Conservation (phyloP, 2,888 invertebrate species). For the Nemapogon koenigi region DNA sequence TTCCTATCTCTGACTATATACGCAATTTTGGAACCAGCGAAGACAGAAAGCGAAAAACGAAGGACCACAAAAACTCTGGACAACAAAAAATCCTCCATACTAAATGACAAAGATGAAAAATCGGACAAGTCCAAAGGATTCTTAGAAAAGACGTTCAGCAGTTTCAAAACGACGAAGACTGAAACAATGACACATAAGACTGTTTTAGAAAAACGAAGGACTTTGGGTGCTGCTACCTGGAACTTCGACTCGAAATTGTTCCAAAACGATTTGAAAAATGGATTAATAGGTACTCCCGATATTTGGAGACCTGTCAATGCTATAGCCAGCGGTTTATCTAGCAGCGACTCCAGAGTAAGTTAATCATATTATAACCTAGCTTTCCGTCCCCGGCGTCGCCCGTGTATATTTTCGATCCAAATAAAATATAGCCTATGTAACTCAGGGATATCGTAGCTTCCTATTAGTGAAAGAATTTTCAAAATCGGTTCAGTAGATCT, state of each 20-base stretch:
- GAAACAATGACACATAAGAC: slow-evolving; percentile 53
- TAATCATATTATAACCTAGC: not conserved
- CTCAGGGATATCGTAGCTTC: too few relatives aligned
- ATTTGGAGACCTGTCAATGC: slow-evolving; percentile 73
- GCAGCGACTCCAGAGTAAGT: slow-evolving; percentile 60
- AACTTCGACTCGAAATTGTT: slow-evolving; percentile 71
- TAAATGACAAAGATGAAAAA: slow-evolving; percentile 47
- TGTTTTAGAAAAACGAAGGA: slow-evolving; percentile 67
- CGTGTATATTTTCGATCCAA: too few relatives aligned
- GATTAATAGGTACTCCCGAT: slow-evolving; percentile 70
- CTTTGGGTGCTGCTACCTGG: slow-evolving; percentile 73
- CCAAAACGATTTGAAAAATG: slow-evolving; percentile 65
- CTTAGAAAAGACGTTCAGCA: slow-evolving; percentile 55
- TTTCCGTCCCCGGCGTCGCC: too few relatives aligned
- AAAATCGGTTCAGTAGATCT: too few relatives aligned
- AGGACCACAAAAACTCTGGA: slow-evolving; percentile 39
- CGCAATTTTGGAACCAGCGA: slow-evolving; percentile 68
- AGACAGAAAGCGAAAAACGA: slow-evolving; percentile 40
- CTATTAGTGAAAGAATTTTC: too few relatives aligned
- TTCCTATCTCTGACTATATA: slow-evolving; percentile 74
- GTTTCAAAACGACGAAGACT: slow-evolving; percentile 49
- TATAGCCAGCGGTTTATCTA: slow-evolving; percentile 67
- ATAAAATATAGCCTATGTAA: too few relatives aligned
- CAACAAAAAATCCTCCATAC: slow-evolving; percentile 35
- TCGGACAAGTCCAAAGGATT: slow-evolving; percentile 52